Percentiles rank a stretch among this genome's conserved stretches.
These are phyloP conservation scores for Ardeotis arabs DNA, from an alignment of 2,113 vertebrate genomes.

Conservation along the genomic window DNA sequence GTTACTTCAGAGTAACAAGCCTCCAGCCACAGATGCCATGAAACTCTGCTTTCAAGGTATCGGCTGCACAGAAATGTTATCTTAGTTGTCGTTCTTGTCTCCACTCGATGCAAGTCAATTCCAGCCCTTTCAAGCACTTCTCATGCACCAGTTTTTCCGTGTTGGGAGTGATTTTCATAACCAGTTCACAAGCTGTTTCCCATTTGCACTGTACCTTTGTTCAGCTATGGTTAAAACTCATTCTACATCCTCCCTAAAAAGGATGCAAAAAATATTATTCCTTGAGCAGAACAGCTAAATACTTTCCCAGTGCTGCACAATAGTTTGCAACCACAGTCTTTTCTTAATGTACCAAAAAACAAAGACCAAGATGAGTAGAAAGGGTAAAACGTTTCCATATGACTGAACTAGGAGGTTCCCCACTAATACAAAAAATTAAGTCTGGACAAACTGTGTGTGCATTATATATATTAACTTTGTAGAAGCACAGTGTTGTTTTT, in stretches of 20 bases:
- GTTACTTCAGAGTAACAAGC: neutral
- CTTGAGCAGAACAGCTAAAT: neutral
- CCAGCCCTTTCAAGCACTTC: neutral
- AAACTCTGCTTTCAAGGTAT: neutral
- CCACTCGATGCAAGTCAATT: neutral
- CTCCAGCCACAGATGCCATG: neutral
- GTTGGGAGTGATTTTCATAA: neutral
- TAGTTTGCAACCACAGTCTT: constrained; percentile 24
- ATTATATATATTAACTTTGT: neutral
- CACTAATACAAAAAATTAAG: neutral
- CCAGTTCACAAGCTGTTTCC: neutral
- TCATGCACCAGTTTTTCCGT: neutral
- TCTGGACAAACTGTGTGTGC: neutral
- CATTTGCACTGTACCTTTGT: constrained; percentile 1
- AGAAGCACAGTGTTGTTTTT: neutral
- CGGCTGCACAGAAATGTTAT: neutral
- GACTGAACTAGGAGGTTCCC: neutral
- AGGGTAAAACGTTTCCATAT: neutral
- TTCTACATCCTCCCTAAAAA: neutral
- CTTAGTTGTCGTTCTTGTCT: neutral
- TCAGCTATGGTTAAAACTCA: constrained; percentile 7
- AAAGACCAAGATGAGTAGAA: neutral
- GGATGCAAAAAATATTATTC: neutral
- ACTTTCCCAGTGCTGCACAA: constrained; percentile 15
- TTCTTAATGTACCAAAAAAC: neutral